Evolutionary conservation across 1,140 invertebrate species (phyloP).

Genomic region (Periplaneta americana): DNA sequence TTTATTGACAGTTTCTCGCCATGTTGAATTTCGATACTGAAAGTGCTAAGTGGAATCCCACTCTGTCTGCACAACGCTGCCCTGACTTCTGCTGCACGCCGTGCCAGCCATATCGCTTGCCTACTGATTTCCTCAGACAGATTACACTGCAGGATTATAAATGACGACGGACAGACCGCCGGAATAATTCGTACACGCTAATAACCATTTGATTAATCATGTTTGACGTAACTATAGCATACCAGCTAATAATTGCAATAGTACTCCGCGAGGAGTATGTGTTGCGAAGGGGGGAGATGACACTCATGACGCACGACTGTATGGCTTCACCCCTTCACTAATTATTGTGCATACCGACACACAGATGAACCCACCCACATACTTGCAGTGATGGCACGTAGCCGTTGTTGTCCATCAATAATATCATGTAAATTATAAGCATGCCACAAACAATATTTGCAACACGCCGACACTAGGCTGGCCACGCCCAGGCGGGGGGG

Average conservation of each 20-base stretch:
- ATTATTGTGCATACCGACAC: neutral
- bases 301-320: neutral
- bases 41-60: too few species aligned
- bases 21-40: too few species aligned
- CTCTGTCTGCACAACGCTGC: too few species aligned
- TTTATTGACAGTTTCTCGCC: too few species aligned
- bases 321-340: neutral
- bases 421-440: neutral
- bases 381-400: neutral
- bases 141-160: too few species aligned
- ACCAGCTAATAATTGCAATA: neutral
- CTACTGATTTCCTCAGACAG: too few species aligned
- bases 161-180: neutral
- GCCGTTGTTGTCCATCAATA: neutral
- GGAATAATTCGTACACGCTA: neutral
- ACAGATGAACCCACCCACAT: neutral
- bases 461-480: too few species aligned
- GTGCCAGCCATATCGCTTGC: too few species aligned
- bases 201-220: neutral
- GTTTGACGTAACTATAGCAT: neutral
- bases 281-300: neutral
- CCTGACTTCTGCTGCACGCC: too few species aligned
- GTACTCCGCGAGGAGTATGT: neutral
- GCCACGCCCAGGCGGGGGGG: too few species aligned
- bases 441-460: neutral